phyloP scores from a whole-genome alignment of 2,888 invertebrate genomes.

The Drosophila niveifrons region DNA sequence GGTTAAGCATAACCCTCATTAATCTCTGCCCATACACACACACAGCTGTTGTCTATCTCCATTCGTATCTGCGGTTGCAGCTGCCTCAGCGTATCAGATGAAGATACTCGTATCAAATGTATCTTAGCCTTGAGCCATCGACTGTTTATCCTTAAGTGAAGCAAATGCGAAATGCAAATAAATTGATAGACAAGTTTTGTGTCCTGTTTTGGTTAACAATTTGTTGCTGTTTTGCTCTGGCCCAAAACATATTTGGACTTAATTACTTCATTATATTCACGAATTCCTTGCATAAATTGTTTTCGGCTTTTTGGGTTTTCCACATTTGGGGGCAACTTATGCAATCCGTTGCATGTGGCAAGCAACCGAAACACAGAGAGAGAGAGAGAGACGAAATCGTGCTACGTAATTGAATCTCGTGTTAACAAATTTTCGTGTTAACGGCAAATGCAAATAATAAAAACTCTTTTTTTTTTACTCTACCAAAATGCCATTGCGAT shows the following conservation, averaged over 20 bases:
- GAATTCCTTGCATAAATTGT: slow-evolving; percentile 53
- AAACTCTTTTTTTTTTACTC: slow-evolving; percentile 10
- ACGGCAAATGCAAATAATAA: slow-evolving; percentile 60
- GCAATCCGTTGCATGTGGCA: slow-evolving; percentile 48
- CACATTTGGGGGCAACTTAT: slow-evolving; percentile 46
- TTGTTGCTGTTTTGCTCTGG: slow-evolving; percentile 18
- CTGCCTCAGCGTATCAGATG: slow-evolving; percentile 57
- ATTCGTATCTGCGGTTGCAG: slow-evolving; percentile 8
- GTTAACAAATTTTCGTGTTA: slow-evolving; percentile 61
- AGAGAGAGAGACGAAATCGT: slow-evolving; percentile 8
- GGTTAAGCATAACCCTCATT: slow-evolving; percentile 65
- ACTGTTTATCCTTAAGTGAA: slow-evolving; percentile 5
- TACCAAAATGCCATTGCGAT: slow-evolving; percentile 32
- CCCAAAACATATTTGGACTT: slow-evolving; percentile 51
- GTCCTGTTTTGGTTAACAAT: slow-evolving; percentile 13
- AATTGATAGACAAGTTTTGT: slow-evolving; percentile 28
- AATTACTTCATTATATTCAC: slow-evolving; percentile 67
- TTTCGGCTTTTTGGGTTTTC: slow-evolving; percentile 24
- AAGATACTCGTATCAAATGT: slow-evolving; percentile 19
- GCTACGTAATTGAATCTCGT: slow-evolving; percentile 57
- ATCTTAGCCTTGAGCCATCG: slow-evolving; percentile 44
- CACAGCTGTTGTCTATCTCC: slow-evolving; percentile 21
- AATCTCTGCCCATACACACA: slow-evolving; percentile 53
- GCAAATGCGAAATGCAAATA: slow-evolving; percentile 47
- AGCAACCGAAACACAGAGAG: slow-evolving; percentile 1